These are phyloP conservation scores for Dione juno DNA, from an alignment of 2,888 invertebrate species.

Conservation along the genomic window DNA sequence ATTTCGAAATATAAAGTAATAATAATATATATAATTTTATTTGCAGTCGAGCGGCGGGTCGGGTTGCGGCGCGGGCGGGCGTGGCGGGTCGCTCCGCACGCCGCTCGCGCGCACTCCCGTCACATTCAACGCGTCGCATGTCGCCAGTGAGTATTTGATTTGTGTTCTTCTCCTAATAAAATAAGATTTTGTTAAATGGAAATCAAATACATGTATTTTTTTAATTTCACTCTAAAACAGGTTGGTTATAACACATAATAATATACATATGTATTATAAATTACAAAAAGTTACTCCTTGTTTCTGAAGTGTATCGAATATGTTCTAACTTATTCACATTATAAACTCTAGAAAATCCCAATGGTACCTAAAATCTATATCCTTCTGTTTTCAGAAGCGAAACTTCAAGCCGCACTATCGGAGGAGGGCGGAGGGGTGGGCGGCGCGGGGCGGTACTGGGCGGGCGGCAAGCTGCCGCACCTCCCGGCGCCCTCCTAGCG, in stretches of 20 bases:
- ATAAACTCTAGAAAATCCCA: no score
- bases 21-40: slow-evolving; percentile 30
- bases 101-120: slow-evolving; percentile 79
- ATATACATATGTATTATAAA: no score
- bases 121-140: slow-evolving; percentile 77
- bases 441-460: slow-evolving; percentile 64
- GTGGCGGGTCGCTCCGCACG: slow-evolving; percentile 75
- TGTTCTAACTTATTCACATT: no score
- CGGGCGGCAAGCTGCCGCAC: slow-evolving; percentile 79
- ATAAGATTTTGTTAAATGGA: no score
- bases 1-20: not conserved
- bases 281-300: no score
- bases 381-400: slow-evolving; percentile 64
- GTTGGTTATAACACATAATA: no score
- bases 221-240: no score
- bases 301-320: no score
- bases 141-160: slow-evolving; percentile 68
- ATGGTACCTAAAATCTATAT: no score
- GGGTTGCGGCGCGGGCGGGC: slow-evolving; percentile 65
- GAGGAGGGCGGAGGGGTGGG: slow-evolving; percentile 67
- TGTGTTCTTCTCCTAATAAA: no score
- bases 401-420: slow-evolving; percentile 76
- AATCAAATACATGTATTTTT: no score
- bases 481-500: slow-evolving; percentile 82
- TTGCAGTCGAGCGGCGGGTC: slow-evolving; percentile 64